A percentile compares a stretch with the other conserved stretches of the same genome.
These are phyloP conservation scores for Channallabes apus DNA, from an alignment of 2,797 vertebrate species.

Conservation along the genomic window DNA sequence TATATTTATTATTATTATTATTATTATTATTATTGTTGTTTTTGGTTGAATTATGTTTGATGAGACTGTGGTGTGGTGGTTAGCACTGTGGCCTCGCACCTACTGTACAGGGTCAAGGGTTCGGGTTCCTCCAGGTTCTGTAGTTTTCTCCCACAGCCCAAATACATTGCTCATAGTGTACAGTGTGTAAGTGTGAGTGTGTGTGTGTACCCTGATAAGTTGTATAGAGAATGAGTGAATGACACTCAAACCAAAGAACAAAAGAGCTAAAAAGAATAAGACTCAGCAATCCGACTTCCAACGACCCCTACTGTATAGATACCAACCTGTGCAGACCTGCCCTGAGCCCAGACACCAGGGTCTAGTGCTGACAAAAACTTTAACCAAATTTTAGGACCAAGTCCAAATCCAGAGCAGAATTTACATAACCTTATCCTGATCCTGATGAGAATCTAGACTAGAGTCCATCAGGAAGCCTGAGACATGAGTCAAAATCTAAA, in stretches of 20 bases:
- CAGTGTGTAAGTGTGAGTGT: too few relatives aligned
- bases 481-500: background rate
- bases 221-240: too few relatives aligned
- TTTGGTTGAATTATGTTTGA: background rate
- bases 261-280: background rate
- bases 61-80: too few relatives aligned
- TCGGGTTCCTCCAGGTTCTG: too few relatives aligned
- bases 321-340: background rate
- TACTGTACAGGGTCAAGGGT: too few relatives aligned
- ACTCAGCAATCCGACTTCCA: background rate
- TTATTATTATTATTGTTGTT: background rate
- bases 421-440: background rate
- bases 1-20: background rate
- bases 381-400: background rate
- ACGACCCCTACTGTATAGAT: background rate
- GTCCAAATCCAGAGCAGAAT: background rate
- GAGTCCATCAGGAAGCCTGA: background rate
- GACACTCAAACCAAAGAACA: background rate
- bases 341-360: background rate
- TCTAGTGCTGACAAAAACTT: background rate
- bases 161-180: too few relatives aligned
- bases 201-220: too few relatives aligned
- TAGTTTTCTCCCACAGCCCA: too few relatives aligned
- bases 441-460: background rate
- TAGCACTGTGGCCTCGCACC: too few relatives aligned